Conservation (phyloP, 2,888 invertebrate genomes). For the Zygaena filipendulae region DNA sequence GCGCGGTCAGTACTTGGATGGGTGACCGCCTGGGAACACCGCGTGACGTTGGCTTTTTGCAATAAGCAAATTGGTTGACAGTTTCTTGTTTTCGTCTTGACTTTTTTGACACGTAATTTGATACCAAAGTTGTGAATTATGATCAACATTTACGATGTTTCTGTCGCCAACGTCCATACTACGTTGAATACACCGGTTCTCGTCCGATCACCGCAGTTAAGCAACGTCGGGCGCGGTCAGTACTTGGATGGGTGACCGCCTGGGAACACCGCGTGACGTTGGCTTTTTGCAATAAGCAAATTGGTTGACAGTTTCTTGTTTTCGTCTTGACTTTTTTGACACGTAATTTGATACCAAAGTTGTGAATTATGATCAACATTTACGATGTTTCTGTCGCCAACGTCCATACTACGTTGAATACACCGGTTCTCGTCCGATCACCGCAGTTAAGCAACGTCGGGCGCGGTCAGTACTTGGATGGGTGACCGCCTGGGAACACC, state of each 20-base stretch:
- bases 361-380: too few species aligned
- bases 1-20: conserved; percentile 44
- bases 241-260: conserved; percentile 25
- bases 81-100: too few species aligned
- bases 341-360: too few species aligned
- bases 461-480: conserved; percentile 44
- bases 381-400: conserved; percentile 23
- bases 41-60: conserved; percentile 34
- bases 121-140: too few species aligned
- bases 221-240: conserved; percentile 23
- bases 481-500: conserved; percentile 37
- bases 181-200: conserved; percentile 28
- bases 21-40: conserved; percentile 44
- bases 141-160: too few species aligned
- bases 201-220: conserved; percentile 29
- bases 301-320: too few species aligned
- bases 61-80: too few species aligned
- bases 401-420: conserved; percentile 45
- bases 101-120: too few species aligned
- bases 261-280: conserved; percentile 23
- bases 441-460: conserved; percentile 41
- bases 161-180: conserved; percentile 25
- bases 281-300: conserved; percentile 21
- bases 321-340: too few species aligned
- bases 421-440: conserved; percentile 43